Evolutionary conservation across 2,888 invertebrate species (phyloP).

Genomic region (Drosophila bunnanda): DNA sequence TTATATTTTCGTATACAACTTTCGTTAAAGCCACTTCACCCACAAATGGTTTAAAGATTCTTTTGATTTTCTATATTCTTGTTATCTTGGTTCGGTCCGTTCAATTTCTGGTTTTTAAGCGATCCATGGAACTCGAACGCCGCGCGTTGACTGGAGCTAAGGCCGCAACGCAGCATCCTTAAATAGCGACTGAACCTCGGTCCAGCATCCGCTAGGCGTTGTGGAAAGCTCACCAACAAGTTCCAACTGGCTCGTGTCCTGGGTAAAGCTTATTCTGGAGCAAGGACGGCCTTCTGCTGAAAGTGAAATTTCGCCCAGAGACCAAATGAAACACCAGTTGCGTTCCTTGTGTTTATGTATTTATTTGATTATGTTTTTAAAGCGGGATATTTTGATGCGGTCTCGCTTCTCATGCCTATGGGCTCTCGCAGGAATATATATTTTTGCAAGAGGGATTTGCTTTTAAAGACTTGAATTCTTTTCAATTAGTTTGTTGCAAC

Average conservation of each 20-base stretch:
- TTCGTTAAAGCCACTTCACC: slow-evolving; percentile 18
- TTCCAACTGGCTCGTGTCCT: slow-evolving; percentile 30
- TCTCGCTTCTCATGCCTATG: slow-evolving; percentile 27
- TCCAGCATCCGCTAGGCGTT: slow-evolving; percentile 42
- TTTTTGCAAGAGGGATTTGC: slow-evolving; percentile 11
- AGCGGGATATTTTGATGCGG: slow-evolving; percentile 26
- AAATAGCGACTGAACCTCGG: slow-evolving; percentile 70
- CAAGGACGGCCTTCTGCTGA: slow-evolving; percentile 10
- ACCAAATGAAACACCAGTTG: slow-evolving; percentile 33
- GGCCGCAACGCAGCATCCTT: slow-evolving; percentile 83
- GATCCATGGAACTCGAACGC: slow-evolving; percentile 79
- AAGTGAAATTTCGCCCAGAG: slow-evolving; percentile 8
- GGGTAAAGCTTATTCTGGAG: slow-evolving; percentile 22
- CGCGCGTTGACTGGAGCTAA: slow-evolving; percentile 82
- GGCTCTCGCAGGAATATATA: slow-evolving; percentile 18
- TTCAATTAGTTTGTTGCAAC: slow-evolving; percentile 55
- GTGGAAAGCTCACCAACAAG: slow-evolving; percentile 24
- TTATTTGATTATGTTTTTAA: slow-evolving; percentile 6
- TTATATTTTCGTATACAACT: slow-evolving; percentile 4
- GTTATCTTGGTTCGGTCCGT: slow-evolving; percentile 56
- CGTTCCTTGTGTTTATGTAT: slow-evolving; percentile 12
- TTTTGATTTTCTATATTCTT: slow-evolving; percentile 36
- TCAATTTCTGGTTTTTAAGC: slow-evolving; percentile 51
- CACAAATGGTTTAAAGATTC: slow-evolving; percentile 7
- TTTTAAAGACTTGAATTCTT: slow-evolving; percentile 36